phyloP scores from a whole-genome alignment of 30 jellyfish, hydroid and myxozoan species.

The Cassiopea xamachana region DNA sequence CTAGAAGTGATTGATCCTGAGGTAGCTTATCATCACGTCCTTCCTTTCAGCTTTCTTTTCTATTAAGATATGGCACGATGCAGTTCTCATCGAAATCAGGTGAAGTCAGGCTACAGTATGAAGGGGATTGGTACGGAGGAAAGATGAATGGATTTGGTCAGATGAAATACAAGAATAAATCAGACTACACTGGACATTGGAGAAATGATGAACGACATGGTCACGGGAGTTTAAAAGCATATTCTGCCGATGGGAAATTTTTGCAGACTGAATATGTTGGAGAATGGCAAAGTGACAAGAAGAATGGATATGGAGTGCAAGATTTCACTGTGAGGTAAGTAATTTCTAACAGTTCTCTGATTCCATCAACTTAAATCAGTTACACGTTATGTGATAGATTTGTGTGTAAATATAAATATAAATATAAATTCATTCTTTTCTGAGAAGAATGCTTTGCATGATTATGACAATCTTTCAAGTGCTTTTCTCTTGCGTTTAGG shows the following conservation, averaged over 20 bases:
- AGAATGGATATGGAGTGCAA: conserved; percentile 94
- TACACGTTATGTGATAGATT: too few species aligned
- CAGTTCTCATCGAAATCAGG: conserved; percentile 50
- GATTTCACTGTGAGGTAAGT: conserved; percentile 83
- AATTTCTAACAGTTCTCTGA: not conserved
- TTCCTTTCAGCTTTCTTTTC: not conserved
- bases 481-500: too few species aligned
- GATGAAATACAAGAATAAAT: conserved; percentile 83
- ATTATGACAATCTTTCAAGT: too few species aligned
- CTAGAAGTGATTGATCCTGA: not conserved
- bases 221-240: conserved; percentile 83
- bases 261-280: conserved; percentile 90
- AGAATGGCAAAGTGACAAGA: conserved; percentile 89
- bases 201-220: conserved; percentile 78
- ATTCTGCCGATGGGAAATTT: conserved; percentile 27
- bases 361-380: not conserved
- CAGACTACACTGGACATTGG: conserved; percentile 88
- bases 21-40: too few species aligned
- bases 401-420: too few species aligned
- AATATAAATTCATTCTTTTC: too few species aligned
- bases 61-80: conserved; percentile 84
- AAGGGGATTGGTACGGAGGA: conserved; percentile 98
- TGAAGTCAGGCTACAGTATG: conserved; percentile 65
- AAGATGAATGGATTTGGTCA: conserved; percentile 89
- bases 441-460: too few species aligned